These are phyloP conservation scores for Tigriopus japonicus DNA, from an alignment of 1,140 invertebrate species.

Conservation along the genomic window DNA sequence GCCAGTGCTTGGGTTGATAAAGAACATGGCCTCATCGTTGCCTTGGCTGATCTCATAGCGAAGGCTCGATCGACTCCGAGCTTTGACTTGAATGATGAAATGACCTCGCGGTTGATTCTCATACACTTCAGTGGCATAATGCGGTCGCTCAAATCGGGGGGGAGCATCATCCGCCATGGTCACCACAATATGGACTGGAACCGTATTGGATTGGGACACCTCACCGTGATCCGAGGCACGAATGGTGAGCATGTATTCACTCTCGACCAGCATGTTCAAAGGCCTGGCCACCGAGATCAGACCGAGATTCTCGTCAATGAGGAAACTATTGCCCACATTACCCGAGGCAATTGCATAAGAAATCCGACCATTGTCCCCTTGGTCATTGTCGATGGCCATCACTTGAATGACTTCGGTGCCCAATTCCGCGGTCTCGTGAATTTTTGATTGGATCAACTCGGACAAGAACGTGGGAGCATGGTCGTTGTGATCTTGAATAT, in stretches of 20 bases:
- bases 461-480: slow-evolving; percentile 62
- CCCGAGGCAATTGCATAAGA: slow-evolving; percentile 58
- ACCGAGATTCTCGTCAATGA: slow-evolving; percentile 17
- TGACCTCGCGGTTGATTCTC: slow-evolving; percentile 49
- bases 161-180: slow-evolving; percentile 74
- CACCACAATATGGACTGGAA: slow-evolving; percentile 64
- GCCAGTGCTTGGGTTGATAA: slow-evolving; percentile 64
- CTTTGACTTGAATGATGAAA: slow-evolving; percentile 36
- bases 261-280: slow-evolving; percentile 42
- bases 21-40: slow-evolving; percentile 49
- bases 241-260: slow-evolving; percentile 60
- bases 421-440: slow-evolving; percentile 49
- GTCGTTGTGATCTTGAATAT: slow-evolving; percentile 72
- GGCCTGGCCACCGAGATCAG: slow-evolving; percentile 39
- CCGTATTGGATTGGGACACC: slow-evolving; percentile 46
- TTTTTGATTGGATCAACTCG: slow-evolving; percentile 43
- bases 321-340: slow-evolving; percentile 20
- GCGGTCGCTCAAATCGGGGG: slow-evolving; percentile 45
- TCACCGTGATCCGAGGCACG: slow-evolving; percentile 60
- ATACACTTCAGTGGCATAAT: slow-evolving; percentile 52
- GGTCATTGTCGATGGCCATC: slow-evolving; percentile 54
- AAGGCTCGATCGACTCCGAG: slow-evolving; percentile 34
- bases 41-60: slow-evolving; percentile 59
- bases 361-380: slow-evolving; percentile 56
- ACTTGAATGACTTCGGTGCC: slow-evolving; percentile 50